Base-by-base conservation (phyloP, 1,140 invertebrate genomes). In the Calosoma granatense region DNA sequence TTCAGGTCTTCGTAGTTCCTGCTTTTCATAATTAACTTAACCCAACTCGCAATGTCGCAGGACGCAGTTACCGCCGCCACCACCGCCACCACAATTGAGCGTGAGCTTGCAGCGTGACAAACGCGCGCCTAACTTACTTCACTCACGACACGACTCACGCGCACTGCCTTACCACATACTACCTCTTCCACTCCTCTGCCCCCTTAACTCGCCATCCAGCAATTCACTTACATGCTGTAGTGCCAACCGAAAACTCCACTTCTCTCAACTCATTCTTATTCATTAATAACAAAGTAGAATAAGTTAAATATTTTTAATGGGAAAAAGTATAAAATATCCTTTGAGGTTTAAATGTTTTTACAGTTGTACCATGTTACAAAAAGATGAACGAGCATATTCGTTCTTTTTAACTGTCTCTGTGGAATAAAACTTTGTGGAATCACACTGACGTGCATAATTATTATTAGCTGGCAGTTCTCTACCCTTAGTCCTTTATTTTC, bases 21-120 rank as follows among this genome's bases (percentile, higher is more conserved):
- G 61, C 56, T 59, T 59, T 56, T 61, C 63, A 63, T 63, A 65
- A 65, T 65, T 65, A 65, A 65, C 63, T 64, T 63, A 54, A 57
- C 52, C 57, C 22, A 61, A 61, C 21, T 56, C 54, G 55, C 56
- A 53, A 53, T 20, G 22, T 47, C 15, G 41, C 41, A 36, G 26
- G 26, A 36, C 26, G 26, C 26, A 6, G 26, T 36, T 36, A 36
- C 6, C n/a, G n/a, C 26, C 26, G n/a, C n/a, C n/a, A n/a, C n/a
- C n/a, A n/a, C n/a, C n/a, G n/a, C n/a, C n/a, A n/a, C n/a, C 26
- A n/a, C 26, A 6, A n/a, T 36, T 36, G 26, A 36, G 26, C 26
- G 26, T 36, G 26, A 36, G n/a, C 26, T 36, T 36, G 26, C 26
- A 36, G 26, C 26, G 26, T 36, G 26, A 36, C 26, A 36, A 36